Evolutionary conservation across 2,113 vertebrate species (phyloP).

Genomic region (Rhynchomys soricoides): DNA sequence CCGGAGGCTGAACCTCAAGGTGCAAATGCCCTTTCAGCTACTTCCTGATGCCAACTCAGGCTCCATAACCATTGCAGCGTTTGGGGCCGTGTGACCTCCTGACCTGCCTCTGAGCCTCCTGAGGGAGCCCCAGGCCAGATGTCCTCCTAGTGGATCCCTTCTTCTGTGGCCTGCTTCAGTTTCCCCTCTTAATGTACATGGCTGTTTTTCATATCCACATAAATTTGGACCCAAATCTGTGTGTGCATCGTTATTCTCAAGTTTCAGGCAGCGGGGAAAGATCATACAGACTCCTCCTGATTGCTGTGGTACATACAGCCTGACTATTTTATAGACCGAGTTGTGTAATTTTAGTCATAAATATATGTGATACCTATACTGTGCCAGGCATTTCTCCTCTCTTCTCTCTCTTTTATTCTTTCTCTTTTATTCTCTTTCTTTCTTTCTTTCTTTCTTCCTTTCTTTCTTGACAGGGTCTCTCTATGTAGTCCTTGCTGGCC

Average conservation of each 20-base stretch:
- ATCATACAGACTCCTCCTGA: too few species aligned
- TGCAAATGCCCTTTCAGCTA: background rate
- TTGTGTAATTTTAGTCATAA: background rate
- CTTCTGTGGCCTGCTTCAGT: constrained; percentile 59
- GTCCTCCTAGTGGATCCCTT: background rate
- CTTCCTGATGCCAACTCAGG: background rate
- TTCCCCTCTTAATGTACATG: background rate
- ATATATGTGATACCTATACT: background rate
- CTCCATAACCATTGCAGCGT: background rate
- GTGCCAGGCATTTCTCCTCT: background rate
- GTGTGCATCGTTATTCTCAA: constrained; percentile 57
- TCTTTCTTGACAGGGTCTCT: background rate
- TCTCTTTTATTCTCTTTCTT: background rate
- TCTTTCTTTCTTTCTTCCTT: background rate
- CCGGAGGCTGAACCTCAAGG: constrained; percentile 56
- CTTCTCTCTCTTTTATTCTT: background rate
- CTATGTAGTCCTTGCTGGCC: background rate
- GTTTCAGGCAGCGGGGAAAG: background rate
- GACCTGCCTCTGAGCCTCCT: constrained; percentile 72
- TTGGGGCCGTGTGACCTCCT: constrained; percentile 49
- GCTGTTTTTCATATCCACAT: constrained; percentile 24
- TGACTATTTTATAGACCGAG: background rate
- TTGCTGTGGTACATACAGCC: background rate
- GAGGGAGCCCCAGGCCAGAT: background rate
- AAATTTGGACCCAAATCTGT: constrained; percentile 47